Evolutionary conservation across 2,797 vertebrate species (phyloP).

Genomic region (Dendrocincla fuliginosa): DNA sequence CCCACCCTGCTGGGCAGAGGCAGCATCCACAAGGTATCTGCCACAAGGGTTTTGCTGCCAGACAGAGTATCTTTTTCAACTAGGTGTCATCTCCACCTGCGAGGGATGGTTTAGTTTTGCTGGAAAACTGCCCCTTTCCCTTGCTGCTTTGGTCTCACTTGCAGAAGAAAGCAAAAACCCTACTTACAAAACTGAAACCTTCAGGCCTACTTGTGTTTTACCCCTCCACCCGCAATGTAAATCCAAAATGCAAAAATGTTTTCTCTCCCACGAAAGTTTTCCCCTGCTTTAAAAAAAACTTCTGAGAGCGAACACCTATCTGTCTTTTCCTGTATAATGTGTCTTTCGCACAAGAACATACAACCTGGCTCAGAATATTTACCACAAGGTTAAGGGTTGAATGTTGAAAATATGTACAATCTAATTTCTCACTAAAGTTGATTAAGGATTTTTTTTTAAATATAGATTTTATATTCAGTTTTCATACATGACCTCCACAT

Average conservation of each 20-base stretch:
- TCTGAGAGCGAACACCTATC: neutral
- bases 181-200: neutral
- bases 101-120: neutral
- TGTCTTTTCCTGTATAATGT: neutral
- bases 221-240: neutral
- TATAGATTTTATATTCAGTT: neutral
- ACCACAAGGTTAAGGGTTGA: neutral
- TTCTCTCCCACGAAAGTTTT: neutral
- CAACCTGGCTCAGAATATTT: neutral
- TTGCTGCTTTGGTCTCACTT: neutral
- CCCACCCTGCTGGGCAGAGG: fast-evolving
- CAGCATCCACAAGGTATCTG: fast-evolving
- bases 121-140: neutral
- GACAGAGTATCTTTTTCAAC: fast-evolving
- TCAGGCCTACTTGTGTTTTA: neutral
- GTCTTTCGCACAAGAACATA: neutral
- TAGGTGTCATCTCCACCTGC: fast-evolving
- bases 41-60: neutral
- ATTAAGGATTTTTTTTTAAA: neutral
- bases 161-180: neutral
- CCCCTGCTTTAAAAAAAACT: neutral
- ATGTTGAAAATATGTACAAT: neutral
- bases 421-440: neutral
- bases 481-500: slow-evolving; percentile 38
- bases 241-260: neutral